Percentiles rank a stretch among this genome's conserved stretches.
phyloP scores from a whole-genome alignment of 2,797 vertebrate genomes.

The Xiphophorus birchmanni region DNA sequence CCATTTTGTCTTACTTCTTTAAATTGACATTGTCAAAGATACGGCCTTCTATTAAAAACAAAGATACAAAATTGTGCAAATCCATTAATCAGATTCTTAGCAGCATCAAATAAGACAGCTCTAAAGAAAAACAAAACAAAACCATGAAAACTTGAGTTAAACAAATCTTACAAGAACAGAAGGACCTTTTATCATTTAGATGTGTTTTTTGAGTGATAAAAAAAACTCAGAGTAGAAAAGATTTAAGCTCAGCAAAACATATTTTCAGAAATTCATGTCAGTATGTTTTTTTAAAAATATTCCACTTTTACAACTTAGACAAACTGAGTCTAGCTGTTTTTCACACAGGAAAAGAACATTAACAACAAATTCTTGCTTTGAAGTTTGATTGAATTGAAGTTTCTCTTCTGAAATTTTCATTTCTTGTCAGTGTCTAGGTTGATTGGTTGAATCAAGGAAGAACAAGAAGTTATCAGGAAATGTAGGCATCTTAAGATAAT shows the following conservation, averaged over 20 bases:
- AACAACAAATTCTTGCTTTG: constrained; percentile 2
- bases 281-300: neutral
- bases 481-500: constrained; percentile 46
- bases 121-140: neutral
- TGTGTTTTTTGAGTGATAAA: neutral
- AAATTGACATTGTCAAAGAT: neutral
- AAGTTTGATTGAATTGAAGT: constrained; percentile 6
- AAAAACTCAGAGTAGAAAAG: neutral
- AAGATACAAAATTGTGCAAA: neutral
- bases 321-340: neutral
- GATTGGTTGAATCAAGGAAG: constrained; percentile 47
- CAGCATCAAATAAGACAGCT: neutral
- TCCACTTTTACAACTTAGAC: constrained; percentile 4
- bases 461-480: constrained; percentile 53
- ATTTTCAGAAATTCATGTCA: neutral
- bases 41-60: neutral
- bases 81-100: neutral
- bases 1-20: neutral
- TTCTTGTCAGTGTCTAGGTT: constrained; percentile 23
- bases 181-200: neutral
- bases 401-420: constrained; percentile 10
- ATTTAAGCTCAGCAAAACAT: neutral
- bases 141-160: neutral
- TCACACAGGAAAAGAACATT: constrained; percentile 4
- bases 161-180: neutral